These are phyloP conservation scores for Venustaconcha ellipsiformis DNA, from an alignment of 1,140 invertebrate genomes.

Conservation along the genomic window DNA sequence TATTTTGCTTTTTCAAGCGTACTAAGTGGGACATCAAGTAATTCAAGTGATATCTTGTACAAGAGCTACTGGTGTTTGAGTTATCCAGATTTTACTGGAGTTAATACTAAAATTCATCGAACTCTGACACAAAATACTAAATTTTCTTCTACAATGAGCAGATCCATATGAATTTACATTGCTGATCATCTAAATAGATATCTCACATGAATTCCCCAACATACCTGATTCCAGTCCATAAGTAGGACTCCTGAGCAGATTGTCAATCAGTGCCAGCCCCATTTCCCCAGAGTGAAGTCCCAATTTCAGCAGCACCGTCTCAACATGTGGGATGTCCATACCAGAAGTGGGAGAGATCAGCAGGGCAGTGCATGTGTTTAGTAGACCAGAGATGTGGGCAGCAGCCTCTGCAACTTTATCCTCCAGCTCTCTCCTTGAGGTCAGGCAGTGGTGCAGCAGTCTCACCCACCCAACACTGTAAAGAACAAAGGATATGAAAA, in stretches of 20 bases:
- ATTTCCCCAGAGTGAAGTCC: slow-evolving; percentile 66
- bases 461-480: slow-evolving; percentile 78
- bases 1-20: too few relatives aligned
- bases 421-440: slow-evolving; percentile 69
- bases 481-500: slow-evolving; percentile 26
- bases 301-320: slow-evolving; percentile 67
- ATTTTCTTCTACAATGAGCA: too few relatives aligned
- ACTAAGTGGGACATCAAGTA: too few relatives aligned
- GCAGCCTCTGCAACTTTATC: slow-evolving; percentile 70
- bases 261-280: slow-evolving; percentile 66
- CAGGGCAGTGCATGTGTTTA: slow-evolving; percentile 81
- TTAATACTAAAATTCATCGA: too few relatives aligned
- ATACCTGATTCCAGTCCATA: slow-evolving; percentile 35
- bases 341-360: slow-evolving; percentile 77
- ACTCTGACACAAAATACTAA: too few relatives aligned
- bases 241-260: slow-evolving; percentile 58
- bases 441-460: slow-evolving; percentile 78
- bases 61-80: too few relatives aligned
- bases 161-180: too few relatives aligned
- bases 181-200: too few relatives aligned
- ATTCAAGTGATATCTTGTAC: too few relatives aligned
- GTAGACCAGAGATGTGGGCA: slow-evolving; percentile 76
- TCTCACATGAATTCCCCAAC: neutral
- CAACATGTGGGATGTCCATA: slow-evolving; percentile 65
- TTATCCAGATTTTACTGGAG: too few relatives aligned